Evolutionary conservation across 2,888 invertebrate species (phyloP).

Genomic region (Melipona beecheii): DNA sequence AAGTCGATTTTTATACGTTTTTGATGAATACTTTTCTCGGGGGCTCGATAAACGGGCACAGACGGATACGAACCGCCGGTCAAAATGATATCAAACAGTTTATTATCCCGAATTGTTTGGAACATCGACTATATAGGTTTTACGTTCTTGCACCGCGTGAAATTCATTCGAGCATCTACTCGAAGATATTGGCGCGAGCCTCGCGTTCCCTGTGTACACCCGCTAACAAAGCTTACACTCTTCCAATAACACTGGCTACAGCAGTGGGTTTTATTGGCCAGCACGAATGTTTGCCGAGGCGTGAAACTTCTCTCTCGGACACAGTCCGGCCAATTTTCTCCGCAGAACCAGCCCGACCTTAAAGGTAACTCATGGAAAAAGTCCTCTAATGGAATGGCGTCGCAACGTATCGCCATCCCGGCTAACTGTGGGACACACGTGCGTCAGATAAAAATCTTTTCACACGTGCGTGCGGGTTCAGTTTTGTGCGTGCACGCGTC

Average conservation of each 20-base stretch:
- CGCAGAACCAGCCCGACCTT: neutral
- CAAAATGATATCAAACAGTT: slow-evolving; percentile 12
- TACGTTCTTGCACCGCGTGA: neutral
- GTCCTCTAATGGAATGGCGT: neutral
- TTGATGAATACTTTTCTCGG: neutral
- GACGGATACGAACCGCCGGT: neutral
- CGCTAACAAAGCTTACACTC: neutral
- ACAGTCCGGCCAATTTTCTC: slow-evolving; percentile 24
- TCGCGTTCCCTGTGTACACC: neutral
- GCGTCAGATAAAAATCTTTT: neutral
- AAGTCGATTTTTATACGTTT: too few relatives aligned
- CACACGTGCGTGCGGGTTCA: neutral
- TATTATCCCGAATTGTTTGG: neutral
- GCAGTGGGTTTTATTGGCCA: slow-evolving; percentile 31
- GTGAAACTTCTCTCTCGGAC: slow-evolving; percentile 37
- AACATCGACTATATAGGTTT: neutral
- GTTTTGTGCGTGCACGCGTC: neutral
- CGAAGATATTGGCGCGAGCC: neutral
- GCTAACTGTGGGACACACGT: neutral
- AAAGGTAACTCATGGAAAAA: slow-evolving; percentile 9
- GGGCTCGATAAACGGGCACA: slow-evolving; percentile 1
- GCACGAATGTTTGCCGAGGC: slow-evolving; percentile 54
- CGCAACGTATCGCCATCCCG: too few relatives aligned
- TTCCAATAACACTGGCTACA: slow-evolving; percentile 29
- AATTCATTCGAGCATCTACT: neutral